Evolutionary conservation across 2,888 invertebrate genomes (phyloP).

Genomic region (Ectropis crepuscularia): DNA sequence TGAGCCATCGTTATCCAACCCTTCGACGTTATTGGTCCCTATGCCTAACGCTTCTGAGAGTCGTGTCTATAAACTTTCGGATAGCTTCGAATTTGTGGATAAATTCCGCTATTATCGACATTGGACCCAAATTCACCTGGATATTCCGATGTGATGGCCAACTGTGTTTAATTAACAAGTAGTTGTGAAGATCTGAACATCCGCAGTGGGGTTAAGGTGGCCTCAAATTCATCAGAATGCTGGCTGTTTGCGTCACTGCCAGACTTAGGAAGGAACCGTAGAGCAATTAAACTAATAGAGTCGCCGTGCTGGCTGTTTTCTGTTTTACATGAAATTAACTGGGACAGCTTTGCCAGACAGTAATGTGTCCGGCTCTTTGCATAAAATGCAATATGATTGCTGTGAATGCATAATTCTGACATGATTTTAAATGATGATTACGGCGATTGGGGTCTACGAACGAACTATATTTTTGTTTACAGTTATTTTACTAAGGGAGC

Average conservation of each 20-base stretch:
- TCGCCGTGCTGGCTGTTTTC: conserved; percentile 19
- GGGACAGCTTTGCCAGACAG: conserved; percentile 4
- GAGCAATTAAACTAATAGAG: conserved; percentile 17
- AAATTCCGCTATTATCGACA: conserved; percentile 58
- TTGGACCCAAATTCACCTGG: conserved; percentile 38
- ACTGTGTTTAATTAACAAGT: conserved; percentile 54
- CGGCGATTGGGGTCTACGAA: no score
- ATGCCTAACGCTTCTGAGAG: conserved; percentile 46
- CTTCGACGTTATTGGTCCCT: conserved; percentile 71
- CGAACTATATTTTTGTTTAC: no score
- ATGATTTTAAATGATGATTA: not conserved
- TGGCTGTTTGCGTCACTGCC: conserved; percentile 52
- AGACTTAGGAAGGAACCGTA: conserved; percentile 37
- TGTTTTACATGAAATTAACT: conserved; percentile 15
- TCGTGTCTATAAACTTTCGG: conserved; percentile 63
- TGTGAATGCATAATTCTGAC: not conserved
- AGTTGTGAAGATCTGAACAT: conserved; percentile 49
- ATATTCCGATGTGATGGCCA: conserved; percentile 39
- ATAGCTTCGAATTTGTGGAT: conserved; percentile 52
- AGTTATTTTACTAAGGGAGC: no score
- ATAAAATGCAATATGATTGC: conserved; percentile 1
- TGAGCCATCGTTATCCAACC: conserved; percentile 69
- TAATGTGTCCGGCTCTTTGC: conserved; percentile 5
- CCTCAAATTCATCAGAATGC: conserved; percentile 46
- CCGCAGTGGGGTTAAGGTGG: conserved; percentile 40